Evolutionary conservation across 2,888 invertebrate genomes (phyloP).

Genomic region (Metallyticus violacea): DNA sequence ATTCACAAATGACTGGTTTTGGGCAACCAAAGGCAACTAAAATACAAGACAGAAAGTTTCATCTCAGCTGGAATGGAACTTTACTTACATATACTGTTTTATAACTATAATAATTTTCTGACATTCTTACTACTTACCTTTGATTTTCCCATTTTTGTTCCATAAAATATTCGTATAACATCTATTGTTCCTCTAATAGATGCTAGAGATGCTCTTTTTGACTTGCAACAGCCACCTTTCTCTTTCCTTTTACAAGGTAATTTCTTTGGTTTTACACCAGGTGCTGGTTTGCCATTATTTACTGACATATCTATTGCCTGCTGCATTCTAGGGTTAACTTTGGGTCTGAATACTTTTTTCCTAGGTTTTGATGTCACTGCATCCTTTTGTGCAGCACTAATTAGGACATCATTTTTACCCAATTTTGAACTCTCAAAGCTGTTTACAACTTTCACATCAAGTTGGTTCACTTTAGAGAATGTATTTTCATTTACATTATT

Average conservation of each 20-base stretch:
- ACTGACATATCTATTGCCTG: neutral
- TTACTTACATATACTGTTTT: too few species aligned
- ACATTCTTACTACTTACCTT: slow-evolving; percentile 22
- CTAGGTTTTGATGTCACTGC: neutral
- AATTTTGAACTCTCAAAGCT: neutral
- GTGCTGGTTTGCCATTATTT: neutral
- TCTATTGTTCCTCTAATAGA: slow-evolving; percentile 9
- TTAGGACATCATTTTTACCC: neutral
- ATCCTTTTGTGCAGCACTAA: neutral
- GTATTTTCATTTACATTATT: neutral
- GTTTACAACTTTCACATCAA: neutral
- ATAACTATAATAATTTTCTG: neutral
- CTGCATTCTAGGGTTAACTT: neutral
- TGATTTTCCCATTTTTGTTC: slow-evolving; percentile 23
- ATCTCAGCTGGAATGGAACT: too few species aligned
- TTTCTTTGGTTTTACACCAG: neutral
- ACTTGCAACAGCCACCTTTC: slow-evolving; percentile 19
- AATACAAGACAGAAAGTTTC: too few species aligned
- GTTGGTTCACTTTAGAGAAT: neutral
- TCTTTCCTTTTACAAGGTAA: slow-evolving; percentile 17
- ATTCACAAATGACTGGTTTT: too few species aligned
- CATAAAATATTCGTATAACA: slow-evolving; percentile 23
- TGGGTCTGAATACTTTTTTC: neutral
- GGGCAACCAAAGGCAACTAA: too few species aligned
- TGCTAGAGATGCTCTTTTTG: slow-evolving; percentile 8